A percentile compares a stretch with the other conserved stretches of the same genome.
phyloP scores from a whole-genome alignment of 30 jellyfish, hydroid and myxozoan species.

The Catostylus mosaicus region DNA sequence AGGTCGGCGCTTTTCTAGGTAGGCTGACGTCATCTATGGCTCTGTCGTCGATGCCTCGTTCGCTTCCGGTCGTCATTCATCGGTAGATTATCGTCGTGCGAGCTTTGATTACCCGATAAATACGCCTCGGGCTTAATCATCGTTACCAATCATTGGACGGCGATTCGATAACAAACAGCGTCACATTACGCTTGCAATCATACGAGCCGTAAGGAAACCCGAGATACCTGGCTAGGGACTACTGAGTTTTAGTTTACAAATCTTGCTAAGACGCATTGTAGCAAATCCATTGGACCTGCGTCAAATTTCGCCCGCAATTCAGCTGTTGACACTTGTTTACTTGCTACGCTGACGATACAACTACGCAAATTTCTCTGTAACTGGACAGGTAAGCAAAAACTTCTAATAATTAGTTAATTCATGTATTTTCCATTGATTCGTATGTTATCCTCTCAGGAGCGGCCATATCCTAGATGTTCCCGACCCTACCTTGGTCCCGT shows the following conservation, averaged over 20 bases:
- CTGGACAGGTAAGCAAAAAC: no score
- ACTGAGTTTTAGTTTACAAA: neutral
- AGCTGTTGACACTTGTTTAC: neutral
- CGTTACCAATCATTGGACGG: slow-evolving; percentile 15
- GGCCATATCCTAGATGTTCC: no score
- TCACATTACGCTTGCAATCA: no score
- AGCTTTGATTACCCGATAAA: slow-evolving; percentile 39
- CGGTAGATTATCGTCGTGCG: slow-evolving; percentile 30
- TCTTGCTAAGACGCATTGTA: neutral
- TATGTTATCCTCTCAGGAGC: no score
- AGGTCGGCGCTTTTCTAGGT: slow-evolving; percentile 20
- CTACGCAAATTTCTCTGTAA: no score
- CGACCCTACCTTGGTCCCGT: no score
- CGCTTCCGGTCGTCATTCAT: slow-evolving; percentile 41
- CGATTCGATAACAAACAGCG: no score
- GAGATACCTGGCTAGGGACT: no score
- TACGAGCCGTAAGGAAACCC: no score
- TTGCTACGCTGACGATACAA: neutral
- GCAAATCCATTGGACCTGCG: neutral
- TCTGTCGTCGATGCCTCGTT: slow-evolving; percentile 14
- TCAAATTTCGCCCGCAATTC: neutral
- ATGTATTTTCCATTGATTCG: no score
- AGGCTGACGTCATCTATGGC: slow-evolving; percentile 35
- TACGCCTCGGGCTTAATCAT: slow-evolving; percentile 23
- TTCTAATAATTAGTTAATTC: no score